Conservation (phyloP, 2,888 invertebrate genomes). For the Synanthedon myopaeformis region DNA sequence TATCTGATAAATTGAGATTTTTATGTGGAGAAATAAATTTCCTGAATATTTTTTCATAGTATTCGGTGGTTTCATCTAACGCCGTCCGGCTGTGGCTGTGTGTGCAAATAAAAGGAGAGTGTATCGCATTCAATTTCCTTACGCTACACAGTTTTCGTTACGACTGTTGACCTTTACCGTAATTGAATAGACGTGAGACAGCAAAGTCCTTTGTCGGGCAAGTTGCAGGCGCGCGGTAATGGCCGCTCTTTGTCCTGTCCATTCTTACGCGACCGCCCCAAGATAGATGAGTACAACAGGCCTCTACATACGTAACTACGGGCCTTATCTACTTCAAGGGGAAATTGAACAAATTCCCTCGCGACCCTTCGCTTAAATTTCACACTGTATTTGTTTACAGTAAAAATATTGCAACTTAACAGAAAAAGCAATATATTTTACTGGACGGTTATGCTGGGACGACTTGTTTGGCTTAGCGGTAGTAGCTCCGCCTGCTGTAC, state of each 20-base stretch:
- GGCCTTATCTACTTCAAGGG: background rate
- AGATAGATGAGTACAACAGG: constrained; percentile 17
- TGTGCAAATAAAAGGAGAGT: too few relatives aligned
- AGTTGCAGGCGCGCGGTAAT: constrained; percentile 37
- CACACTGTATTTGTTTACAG: too few relatives aligned
- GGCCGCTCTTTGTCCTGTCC: constrained; percentile 29
- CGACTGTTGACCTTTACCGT: constrained; percentile 35
- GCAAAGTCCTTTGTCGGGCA: constrained; percentile 37
- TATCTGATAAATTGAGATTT: too few relatives aligned
- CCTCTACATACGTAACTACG: background rate
- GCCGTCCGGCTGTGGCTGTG: too few relatives aligned
- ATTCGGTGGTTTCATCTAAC: too few relatives aligned
- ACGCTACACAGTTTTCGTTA: constrained; percentile 2
- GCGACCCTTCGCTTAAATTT: background rate
- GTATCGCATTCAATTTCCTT: background rate
- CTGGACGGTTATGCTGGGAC: too few relatives aligned
- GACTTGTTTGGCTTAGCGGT: too few relatives aligned
- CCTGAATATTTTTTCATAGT: too few relatives aligned
- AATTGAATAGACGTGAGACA: constrained; percentile 51
- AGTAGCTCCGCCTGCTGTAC: too few relatives aligned
- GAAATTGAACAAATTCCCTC: background rate
- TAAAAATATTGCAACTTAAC: too few relatives aligned
- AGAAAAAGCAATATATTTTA: too few relatives aligned
- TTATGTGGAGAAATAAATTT: too few relatives aligned
- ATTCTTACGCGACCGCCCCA: constrained; percentile 22